Conservation (phyloP, 2,888 invertebrate species). For the Plebejus argus region DNA sequence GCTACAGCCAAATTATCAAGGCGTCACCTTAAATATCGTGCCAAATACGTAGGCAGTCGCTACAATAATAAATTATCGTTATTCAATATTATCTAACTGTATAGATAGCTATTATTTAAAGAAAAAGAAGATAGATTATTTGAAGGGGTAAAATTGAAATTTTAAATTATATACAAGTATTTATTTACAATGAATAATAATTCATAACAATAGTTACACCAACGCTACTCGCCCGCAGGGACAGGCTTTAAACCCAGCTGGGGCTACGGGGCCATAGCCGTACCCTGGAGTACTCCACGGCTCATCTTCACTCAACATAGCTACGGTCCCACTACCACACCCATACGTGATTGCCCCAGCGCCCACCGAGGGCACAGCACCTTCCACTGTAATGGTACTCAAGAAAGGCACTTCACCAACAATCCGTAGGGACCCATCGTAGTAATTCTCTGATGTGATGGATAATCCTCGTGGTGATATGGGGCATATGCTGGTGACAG, state of each 20-base stretch:
- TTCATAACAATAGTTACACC: background rate
- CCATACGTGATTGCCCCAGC: conserved; percentile 47
- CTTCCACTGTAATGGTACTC: conserved; percentile 48
- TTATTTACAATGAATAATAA: background rate
- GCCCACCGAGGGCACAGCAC: conserved; percentile 47
- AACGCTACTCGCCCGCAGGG: background rate
- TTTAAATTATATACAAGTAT: background rate
- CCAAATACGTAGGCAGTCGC: no score
- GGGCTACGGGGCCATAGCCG: background rate
- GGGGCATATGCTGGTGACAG: conserved; percentile 48
- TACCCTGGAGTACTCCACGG: background rate
- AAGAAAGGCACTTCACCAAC: conserved; percentile 43
- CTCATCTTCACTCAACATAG: conserved; percentile 40
- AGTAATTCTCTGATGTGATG: conserved; percentile 52
- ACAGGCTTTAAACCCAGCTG: background rate
- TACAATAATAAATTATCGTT: no score
- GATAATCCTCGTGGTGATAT: conserved; percentile 52
- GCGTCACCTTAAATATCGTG: no score
- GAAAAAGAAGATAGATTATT: no score
- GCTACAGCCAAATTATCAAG: no score
- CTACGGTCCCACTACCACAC: conserved; percentile 47
- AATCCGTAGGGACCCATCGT: conserved; percentile 43
- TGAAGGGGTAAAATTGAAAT: background rate
- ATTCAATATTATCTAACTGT: no score
- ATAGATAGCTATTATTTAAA: no score